These are phyloP conservation scores for Bos taurus DNA, from an alignment of 2,113 vertebrate species.

Conservation along the genomic window DNA sequence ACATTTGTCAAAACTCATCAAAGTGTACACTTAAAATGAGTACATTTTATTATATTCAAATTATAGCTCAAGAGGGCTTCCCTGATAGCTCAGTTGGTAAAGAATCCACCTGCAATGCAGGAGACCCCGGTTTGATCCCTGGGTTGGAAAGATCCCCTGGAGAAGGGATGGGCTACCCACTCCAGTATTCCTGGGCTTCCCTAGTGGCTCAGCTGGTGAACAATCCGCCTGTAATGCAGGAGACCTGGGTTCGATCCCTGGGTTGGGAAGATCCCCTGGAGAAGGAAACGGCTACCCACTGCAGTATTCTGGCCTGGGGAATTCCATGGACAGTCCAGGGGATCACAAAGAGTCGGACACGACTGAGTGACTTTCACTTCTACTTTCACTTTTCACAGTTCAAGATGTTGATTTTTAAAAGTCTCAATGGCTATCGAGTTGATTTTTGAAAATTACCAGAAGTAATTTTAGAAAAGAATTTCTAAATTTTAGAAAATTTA, in stretches of 20 bases:
- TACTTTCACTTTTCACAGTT: neutral
- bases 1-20: neutral
- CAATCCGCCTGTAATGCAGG: accelerated
- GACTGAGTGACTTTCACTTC: neutral
- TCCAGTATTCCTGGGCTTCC: neutral
- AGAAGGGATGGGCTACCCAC: neutral
- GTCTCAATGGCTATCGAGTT: neutral
- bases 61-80: neutral
- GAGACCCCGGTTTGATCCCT: accelerated
- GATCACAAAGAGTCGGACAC: neutral
- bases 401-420: neutral
- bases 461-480: neutral
- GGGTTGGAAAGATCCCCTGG: neutral
- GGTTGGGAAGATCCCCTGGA: neutral
- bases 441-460: neutral
- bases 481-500: neutral
- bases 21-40: neutral
- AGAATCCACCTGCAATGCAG: neutral
- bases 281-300: neutral
- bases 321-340: neutral
- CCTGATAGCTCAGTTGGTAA: neutral
- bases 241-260: neutral
- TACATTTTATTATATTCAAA: neutral
- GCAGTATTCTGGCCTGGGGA: neutral
- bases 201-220: neutral